Evolutionary conservation across 2,888 invertebrate genomes (phyloP), one percentile per base, ranked within the genome.

Genomic region (Aelia acuminata): DNA sequence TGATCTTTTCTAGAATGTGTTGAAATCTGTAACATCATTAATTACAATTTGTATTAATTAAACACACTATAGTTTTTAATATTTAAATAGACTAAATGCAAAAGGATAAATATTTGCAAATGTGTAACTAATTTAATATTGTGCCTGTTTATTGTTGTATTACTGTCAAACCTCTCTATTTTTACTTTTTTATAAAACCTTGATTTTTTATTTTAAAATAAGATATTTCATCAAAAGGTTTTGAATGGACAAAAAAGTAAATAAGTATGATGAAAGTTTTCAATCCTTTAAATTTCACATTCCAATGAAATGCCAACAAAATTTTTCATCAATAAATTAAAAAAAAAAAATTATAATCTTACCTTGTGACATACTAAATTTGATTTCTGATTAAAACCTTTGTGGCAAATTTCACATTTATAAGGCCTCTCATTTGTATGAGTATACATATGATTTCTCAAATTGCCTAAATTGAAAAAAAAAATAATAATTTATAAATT

Each of bases 341-440:
- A 49, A 63, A 0, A 26, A 8, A 15, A 63, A 26, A 26, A 26
- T 8, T 13, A 35, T 15, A 35, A 13, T 15, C 35, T 53, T 57
- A 95, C 94, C 92, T 96, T 96, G 91, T 96, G 96, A 91, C 96
- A 96, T 91, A 96, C 96, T 88, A 96, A 93, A 92, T 96, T 96
- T 18, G 96, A 96, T 93, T 96, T 96, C 91, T 96, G 96, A 92
- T 96, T 96, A 93, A 96, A 96, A 1, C 96, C 96, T 91, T 87
- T 89, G 22, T 49, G 15, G 48, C 89, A 89, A 15, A 88, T 84
- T 20, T 89, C 89, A 85, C 89, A 95, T 91, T 95, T 95, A 91
- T 96, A 96, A 0, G 96, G 96, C 13, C 96, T 93, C 91, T 95
- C 96, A 91, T 96, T 96, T 15, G 96, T 96, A 91, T 96, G 96